These are phyloP conservation scores for Octodon degus DNA, from an alignment of 2,113 vertebrate species.

Conservation along the genomic window DNA sequence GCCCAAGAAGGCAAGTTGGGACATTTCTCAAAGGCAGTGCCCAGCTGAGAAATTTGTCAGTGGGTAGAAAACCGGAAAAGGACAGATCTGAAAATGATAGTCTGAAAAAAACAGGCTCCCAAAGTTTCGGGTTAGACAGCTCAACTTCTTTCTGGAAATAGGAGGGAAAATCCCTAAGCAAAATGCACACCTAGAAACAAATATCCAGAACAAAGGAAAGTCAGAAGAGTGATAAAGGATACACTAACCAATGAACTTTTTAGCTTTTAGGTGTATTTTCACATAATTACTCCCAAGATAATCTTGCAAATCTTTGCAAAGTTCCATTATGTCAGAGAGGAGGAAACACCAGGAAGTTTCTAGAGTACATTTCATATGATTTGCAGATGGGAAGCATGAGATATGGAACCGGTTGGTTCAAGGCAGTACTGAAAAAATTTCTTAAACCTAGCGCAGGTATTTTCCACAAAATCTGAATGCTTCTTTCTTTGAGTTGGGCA, in stretches of 20 bases:
- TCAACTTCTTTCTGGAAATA: neutral
- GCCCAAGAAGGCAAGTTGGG: neutral
- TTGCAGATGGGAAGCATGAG: neutral
- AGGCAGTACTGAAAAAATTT: neutral
- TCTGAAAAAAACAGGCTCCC: neutral
- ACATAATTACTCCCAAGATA: neutral
- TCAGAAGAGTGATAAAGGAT: neutral
- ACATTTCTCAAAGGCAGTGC: neutral
- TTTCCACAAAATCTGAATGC: constrained; percentile 2
- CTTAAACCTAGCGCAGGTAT: neutral
- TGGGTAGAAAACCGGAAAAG: neutral
- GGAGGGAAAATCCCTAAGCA: neutral
- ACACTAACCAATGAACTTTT: neutral
- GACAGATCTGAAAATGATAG: neutral
- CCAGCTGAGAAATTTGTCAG: neutral
- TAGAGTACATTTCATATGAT: neutral
- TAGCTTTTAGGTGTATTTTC: neutral
- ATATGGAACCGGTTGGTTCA: neutral
- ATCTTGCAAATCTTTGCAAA: constrained; percentile 9
- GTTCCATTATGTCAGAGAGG: neutral
- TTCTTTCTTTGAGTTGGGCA: neutral
- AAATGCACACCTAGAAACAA: neutral
- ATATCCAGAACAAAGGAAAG: neutral
- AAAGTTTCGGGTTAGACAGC: neutral
- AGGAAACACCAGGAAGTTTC: neutral